Evolutionary conservation across 2,113 vertebrate genomes (phyloP).

Genomic region (Phrynocephalus versicolor): DNA sequence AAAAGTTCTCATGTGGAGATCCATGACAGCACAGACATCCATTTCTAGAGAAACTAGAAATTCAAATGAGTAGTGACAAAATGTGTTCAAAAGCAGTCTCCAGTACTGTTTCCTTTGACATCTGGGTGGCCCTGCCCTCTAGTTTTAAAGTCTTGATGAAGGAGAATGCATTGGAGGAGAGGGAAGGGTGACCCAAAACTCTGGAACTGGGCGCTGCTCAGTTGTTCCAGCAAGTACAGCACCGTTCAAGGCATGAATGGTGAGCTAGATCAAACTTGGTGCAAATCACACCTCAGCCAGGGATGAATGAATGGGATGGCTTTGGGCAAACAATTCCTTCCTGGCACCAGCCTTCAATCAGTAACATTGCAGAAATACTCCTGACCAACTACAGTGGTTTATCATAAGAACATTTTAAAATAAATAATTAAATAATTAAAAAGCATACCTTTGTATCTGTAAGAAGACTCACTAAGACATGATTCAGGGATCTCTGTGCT

Average conservation of each 20-base stretch:
- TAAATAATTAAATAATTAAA: neutral
- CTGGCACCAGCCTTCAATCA: neutral
- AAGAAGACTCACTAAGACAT: too few species aligned
- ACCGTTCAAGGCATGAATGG: too few species aligned
- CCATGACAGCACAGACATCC: constrained; percentile 55
- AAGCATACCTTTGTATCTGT: neutral
- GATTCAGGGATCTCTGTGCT: too few species aligned
- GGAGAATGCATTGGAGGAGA: neutral
- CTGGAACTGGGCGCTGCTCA: neutral
- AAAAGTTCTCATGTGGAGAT: constrained; percentile 8
- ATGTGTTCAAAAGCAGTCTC: fast-evolving
- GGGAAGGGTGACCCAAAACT: neutral
- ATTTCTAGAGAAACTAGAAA: constrained; percentile 70
- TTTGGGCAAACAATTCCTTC: neutral
- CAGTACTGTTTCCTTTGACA: neutral
- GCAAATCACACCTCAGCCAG: too few species aligned
- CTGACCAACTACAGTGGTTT: neutral
- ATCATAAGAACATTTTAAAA: neutral
- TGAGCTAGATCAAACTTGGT: too few species aligned
- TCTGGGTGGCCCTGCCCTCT: fast-evolving
- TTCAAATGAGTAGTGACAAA: constrained; percentile 2
- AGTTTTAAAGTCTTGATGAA: fast-evolving
- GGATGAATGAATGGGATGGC: too few species aligned
- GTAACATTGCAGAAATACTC: neutral
- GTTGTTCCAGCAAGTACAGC: neutral